Base-by-base conservation (phyloP, 2,797 vertebrate species). In the Argentina silus region DNA sequence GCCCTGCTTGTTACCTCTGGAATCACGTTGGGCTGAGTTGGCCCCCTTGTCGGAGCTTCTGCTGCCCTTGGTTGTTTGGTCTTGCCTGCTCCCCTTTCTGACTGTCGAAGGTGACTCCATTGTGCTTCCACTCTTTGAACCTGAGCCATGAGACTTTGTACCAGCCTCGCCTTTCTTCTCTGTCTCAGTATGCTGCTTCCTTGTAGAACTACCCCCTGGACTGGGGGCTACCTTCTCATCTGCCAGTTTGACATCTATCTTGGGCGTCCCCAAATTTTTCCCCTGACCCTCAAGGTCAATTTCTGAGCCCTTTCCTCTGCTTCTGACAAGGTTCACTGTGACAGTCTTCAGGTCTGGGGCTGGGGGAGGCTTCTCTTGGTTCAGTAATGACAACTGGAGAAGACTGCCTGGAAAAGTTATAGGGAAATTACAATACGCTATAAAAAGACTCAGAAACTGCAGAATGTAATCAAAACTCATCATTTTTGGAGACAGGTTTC, bases 321-420 rank as follows among this genome's bases (percentile, higher is more conserved):
- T 81, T 45, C 89, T 91, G 69, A 87, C 79, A 15, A 85, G 78
- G 78, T 89, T 90, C 83, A 78, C 81, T 50, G 80, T 17, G 2
- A 85, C 63, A 84, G 92, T 68, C 76, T 88, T 90, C 71, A 81
- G 70, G 79, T 89, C 87, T 80, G 86, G 81, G 82, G 87, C 73
- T 76, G 81, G 69, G 65, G 86, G 74, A 68, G 90, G n/a, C 71
- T 82, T 90, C 6, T 62, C 55, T 73, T 79, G 74, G 59, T 76
- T 85, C 23, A 69, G 65, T 11, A 75, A 81, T 9, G 66, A 73
- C 3, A 79, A 70, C 64, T 75, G 78, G 72, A 68, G 51, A 70
- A 76, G 53, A 59, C 72, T 27, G 67, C 71, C 70, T 75, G 53
- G n/a, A 65, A 72, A 43, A 12, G 12, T 27, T 15, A 15, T 1